Evolutionary conservation across 2,888 invertebrate genomes (phyloP), one percentile per base, ranked within the genome.

Genomic region (Boloria euphrosyne): DNA sequence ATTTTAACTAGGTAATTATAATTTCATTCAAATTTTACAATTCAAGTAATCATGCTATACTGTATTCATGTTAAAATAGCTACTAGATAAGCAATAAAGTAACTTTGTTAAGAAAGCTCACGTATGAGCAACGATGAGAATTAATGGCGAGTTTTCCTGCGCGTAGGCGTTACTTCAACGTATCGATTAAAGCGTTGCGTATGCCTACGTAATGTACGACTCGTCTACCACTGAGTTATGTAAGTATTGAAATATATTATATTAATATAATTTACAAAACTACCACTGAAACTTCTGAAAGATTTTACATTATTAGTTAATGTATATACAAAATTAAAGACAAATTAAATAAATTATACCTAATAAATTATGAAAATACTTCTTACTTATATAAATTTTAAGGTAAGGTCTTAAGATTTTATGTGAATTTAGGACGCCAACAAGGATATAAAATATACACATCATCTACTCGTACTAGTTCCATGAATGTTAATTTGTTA

Each of bases 111-210:
- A 44, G 57, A 52, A 58, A 58, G 55, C 55, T 55, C 31, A 64
- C 64, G 52, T 52, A 46, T 58, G 17, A 52, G 38, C 31, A 22
- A 51, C 27, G 51, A 58, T 58, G 55, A 63, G 47, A 49, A 51
- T 43, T 46, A 57, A 50, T 52, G 64, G 46, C 51, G 58, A 64
- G 58, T 52, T 64, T 58, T 52, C 58, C 64, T 17, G 31, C 64
- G 58, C 58, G 58, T 58, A 46, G 64, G 64, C 51, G 64, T 64
- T 58, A 51, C 51, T 64, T 64, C 50, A 64, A 58, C 58, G 17
- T 50, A 55, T 57, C 57, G 57, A 57, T 57, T 44, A 60, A 16
- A 58, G 10, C 47, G 38, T 64, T 64, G 46, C 58, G 64, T 52
- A 31, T 58, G 51, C 64, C 64, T 64, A 58, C 64, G 64, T 64